A percentile compares a stretch with the other conserved stretches of the same genome.
Evolutionary conservation across 1,140 invertebrate genomes (phyloP).

Genomic region (Penaeus japonicus): DNA sequence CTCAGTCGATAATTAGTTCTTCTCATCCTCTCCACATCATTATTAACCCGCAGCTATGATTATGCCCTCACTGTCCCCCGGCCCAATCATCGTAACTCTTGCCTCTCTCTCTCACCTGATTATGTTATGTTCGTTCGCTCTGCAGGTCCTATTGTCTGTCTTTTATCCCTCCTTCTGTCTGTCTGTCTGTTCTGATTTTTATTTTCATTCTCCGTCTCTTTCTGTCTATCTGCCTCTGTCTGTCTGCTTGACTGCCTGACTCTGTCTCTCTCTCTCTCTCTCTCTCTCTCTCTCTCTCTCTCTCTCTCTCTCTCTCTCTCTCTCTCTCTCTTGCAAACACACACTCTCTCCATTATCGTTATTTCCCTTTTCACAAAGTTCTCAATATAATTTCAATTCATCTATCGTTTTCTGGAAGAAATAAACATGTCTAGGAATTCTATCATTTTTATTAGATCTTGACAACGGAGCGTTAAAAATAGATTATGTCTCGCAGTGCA

Average conservation of each 20-base stretch:
- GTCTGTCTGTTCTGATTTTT: background rate
- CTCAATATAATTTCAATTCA: no score
- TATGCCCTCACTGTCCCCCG: no score
- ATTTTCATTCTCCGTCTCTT: background rate
- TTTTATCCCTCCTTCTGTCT: background rate
- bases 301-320: background rate
- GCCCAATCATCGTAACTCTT: no score
- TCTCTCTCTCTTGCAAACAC: constrained; percentile 13
- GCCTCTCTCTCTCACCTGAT: background rate
- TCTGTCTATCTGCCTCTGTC: background rate
- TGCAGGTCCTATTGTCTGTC: background rate
- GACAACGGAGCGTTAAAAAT: no score
- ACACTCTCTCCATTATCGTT: background rate
- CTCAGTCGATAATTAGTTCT: no score
- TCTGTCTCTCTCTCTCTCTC: constrained; percentile 17
- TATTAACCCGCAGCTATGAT: no score
- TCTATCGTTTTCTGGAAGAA: no score
- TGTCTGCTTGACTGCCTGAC: background rate
- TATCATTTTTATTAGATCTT: no score
- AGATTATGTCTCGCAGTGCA: no score
- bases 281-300: background rate
- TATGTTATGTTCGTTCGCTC: background rate
- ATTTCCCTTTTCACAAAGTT: no score
- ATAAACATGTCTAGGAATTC: no score
- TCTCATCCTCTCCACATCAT: no score